phyloP scores from a whole-genome alignment of 2,113 vertebrate species.

The Oncorhynchus tshawytscha region DNA sequence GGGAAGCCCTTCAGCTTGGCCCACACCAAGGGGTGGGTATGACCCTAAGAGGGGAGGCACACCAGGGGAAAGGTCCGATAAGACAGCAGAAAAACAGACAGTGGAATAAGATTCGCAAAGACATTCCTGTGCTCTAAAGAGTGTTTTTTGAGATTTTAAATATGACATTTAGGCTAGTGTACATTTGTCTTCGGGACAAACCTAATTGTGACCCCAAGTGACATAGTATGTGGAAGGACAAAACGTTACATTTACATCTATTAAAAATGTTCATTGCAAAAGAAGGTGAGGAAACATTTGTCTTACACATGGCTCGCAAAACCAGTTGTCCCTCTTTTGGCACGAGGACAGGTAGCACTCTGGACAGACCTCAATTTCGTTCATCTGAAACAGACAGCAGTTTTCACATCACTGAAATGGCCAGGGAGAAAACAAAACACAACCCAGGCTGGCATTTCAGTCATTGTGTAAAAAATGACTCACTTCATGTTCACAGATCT shows the following conservation, averaged over 20 bases:
- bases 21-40: conserved; percentile 96
- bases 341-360: conserved; percentile 98
- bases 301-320: conserved; percentile 98
- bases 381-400: conserved; percentile 84
- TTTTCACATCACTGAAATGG: background rate
- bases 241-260: background rate
- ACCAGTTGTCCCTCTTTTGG: conserved; percentile 99
- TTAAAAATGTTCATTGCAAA: background rate
- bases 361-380: conserved; percentile 99
- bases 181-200: background rate
- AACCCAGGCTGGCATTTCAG: background rate
- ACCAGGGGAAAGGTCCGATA: background rate
- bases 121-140: conserved; percentile 2
- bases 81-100: background rate
- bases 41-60: conserved; percentile 77
- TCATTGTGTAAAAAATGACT: background rate
- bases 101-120: no score
- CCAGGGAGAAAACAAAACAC: background rate
- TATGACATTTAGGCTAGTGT: no score
- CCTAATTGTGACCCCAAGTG: background rate
- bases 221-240: no score
- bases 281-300: conserved; percentile 17
- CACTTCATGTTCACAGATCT: conserved; percentile 99
- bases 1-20: conserved; percentile 98
- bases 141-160: background rate